Base-by-base conservation (phyloP, 2,888 invertebrate species). In the Balanococcus diminutus region DNA sequence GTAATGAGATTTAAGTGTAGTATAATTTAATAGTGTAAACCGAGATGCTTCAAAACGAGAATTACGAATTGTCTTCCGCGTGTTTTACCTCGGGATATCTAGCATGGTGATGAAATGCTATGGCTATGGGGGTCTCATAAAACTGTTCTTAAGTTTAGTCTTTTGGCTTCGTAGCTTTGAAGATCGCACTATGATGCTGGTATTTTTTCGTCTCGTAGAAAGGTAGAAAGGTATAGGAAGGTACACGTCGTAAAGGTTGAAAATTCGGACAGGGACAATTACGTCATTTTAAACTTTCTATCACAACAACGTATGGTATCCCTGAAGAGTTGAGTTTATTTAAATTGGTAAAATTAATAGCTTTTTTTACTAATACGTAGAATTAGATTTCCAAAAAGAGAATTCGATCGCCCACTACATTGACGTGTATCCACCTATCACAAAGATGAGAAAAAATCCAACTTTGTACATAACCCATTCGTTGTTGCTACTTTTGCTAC, bases 61-160 rank as follows among this genome's bases (percentile, higher is more conserved):
- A 67, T 67, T n/a, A 11, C 28, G 61, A 67, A 67, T 51, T 51
- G 51, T 51, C 61, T 67, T 67, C 61, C 61, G 61, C 11, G 61
- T 28, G 28, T 19, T 19, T 67, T 4, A 25, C 61, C 28, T 1
- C 25, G 3, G 61, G 61, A 22, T 28, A 67, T 67, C 61, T 67
- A 42, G 1, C 3, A 16, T 51, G 8, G 8, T 36, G 5, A 36
- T 36, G n/a, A n/a, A n/a, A n/a, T n/a, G n/a, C n/a, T n/a, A 36
- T 36, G 36, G 36, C 36, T 36, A 6, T 36, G n/a, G n/a, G n/a
- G n/a, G n/a, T n/a, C n/a, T n/a, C n/a, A n/a, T n/a, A n/a, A n/a
- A n/a, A n/a, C n/a, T n/a, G n/a, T n/a, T n/a, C n/a, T n/a, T n/a
- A n/a, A n/a, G n/a, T n/a, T n/a, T n/a, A n/a, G n/a, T n/a, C n/a